Base-by-base conservation (phyloP, 1,140 invertebrate genomes). In the Lucilia cuprina region DNA sequence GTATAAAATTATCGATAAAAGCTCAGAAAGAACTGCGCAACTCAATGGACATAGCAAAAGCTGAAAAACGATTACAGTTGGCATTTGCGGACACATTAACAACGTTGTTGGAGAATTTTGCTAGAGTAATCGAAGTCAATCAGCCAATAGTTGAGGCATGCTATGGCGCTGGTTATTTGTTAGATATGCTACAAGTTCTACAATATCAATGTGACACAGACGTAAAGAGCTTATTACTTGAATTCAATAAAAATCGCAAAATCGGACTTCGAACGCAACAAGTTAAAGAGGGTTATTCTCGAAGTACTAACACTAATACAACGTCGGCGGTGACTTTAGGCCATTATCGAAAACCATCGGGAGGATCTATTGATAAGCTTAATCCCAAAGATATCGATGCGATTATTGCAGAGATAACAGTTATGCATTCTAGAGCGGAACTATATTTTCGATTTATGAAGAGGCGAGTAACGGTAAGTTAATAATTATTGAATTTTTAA, bases 61-160 rank as follows among this genome's bases (percentile, higher is more conserved):
- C 92, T 10, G 96, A 97, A 86, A 95, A 96, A 87, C 92, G 96
- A 86, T 92, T 94, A 7, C 93, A 94, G 88, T 93, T 98, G 74
- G 94, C 96, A 65, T 98, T 94, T 92, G 95, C 96, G 0, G 97
- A 98, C 87, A 95, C 95, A 0, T 92, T 98, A 85, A 97, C 95
- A 0, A 91, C 95, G 34, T 92, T 99, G 74, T 97, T 98, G 91
- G 98, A 99, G 92, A 95, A 95, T 25, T 95, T 98, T 85, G 98
- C 98, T 1, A 92, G 96, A 74, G 94, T 97, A 25, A 93, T 99
- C 70, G 97, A 99, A 92, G 94, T 97, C 30, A 96, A 98, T 92
- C 97, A 98, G 87, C 97, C 98, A 1, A 93, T 99, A 35, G 95
- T 99, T 55, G 97, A 99, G 90, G 98, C 96, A 9, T 98, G 96